Conservation (phyloP, 2,797 vertebrate species). For the Todus mexicanus region DNA sequence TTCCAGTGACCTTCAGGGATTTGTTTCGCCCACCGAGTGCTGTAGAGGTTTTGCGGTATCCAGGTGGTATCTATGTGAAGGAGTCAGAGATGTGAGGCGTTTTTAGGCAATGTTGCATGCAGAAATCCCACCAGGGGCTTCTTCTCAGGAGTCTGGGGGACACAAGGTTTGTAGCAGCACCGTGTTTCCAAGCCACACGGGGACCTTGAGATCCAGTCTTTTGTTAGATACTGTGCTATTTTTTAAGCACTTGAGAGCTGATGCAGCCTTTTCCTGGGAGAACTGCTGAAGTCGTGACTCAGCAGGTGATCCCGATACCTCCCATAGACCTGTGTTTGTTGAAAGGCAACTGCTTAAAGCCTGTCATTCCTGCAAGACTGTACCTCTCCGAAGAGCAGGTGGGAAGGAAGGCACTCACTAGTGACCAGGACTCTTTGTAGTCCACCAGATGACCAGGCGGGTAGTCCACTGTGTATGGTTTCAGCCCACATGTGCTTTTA, state of each 20-base stretch:
- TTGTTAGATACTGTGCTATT: background rate
- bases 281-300: background rate
- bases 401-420: background rate
- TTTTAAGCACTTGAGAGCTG: background rate
- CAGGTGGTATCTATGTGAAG: background rate
- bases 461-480: background rate
- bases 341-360: background rate
- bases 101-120: background rate
- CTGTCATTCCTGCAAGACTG: too few species aligned
- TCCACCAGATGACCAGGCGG: too few species aligned
- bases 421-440: background rate
- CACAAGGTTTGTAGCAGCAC: background rate
- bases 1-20: background rate
- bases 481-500: background rate
- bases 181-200: background rate
- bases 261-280: background rate
- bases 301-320: background rate
- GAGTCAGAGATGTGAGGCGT: background rate
- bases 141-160: background rate
- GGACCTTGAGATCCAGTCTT: background rate
- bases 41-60: background rate
- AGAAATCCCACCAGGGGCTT: background rate
- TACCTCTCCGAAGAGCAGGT: background rate
- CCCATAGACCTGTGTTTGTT: background rate
- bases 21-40: background rate